Conservation (phyloP, 2,797 vertebrate species). For the Galagoides demidoff region DNA sequence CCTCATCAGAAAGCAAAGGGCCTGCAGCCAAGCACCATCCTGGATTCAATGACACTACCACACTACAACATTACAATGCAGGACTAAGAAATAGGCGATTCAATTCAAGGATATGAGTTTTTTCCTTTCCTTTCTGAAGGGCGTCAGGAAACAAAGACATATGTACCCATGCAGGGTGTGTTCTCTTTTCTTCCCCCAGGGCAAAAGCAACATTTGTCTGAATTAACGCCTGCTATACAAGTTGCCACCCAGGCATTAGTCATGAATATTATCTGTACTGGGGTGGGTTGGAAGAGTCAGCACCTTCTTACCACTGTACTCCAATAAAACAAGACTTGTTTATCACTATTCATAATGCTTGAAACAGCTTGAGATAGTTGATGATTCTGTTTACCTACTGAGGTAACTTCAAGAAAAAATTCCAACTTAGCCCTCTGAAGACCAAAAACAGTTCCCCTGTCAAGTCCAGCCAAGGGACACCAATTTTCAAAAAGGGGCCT, state of each 20-base stretch:
- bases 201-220: conserved; percentile 55
- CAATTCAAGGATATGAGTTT: conserved; percentile 71
- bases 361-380: background rate
- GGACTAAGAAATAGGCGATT: background rate
- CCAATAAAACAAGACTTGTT: conserved; percentile 38
- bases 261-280: conserved; percentile 67
- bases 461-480: background rate
- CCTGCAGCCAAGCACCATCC: background rate
- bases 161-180: background rate
- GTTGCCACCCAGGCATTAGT: conserved; percentile 72
- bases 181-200: conserved; percentile 20
- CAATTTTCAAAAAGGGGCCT: background rate
- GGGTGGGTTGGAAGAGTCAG: background rate
- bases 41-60: background rate
- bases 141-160: conserved; percentile 56
- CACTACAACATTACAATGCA: background rate
- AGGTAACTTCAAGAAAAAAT: background rate
- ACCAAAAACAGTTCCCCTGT: background rate
- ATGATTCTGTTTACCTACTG: conserved; percentile 31
- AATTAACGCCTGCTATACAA: conserved; percentile 33
- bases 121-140: conserved; percentile 41
- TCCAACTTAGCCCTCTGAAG: background rate
- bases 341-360: conserved; percentile 31
- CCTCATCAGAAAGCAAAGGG: background rate
- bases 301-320: background rate